Percentiles rank a stretch among this genome's conserved stretches.
Evolutionary conservation across 2,888 invertebrate genomes (phyloP).

Genomic region (Palloptera scutellata): DNA sequence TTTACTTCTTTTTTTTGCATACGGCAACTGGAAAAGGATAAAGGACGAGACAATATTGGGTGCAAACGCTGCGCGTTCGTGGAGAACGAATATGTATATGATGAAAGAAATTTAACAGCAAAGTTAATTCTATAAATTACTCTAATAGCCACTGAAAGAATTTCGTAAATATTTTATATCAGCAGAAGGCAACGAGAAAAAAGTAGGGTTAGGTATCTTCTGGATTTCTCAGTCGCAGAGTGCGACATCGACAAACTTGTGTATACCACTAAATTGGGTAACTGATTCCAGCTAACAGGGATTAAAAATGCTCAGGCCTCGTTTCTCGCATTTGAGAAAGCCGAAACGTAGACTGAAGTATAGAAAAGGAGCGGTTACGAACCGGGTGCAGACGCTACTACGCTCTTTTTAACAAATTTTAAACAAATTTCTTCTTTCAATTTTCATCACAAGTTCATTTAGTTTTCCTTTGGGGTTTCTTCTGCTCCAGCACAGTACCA

Average conservation of each 20-base stretch:
- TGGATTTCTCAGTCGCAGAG: conserved; percentile 17
- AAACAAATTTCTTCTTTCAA: too few relatives aligned
- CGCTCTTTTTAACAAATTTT: too few relatives aligned
- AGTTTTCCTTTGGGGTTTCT: too few relatives aligned
- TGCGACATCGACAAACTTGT: conserved; percentile 16
- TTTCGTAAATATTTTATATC: not conserved
- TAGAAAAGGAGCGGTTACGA: too few relatives aligned
- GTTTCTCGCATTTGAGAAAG: too few relatives aligned
- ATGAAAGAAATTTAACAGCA: not conserved
- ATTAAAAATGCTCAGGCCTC: too few relatives aligned
- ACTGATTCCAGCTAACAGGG: conserved; percentile 22
- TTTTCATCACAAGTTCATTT: too few relatives aligned
- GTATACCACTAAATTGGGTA: conserved; percentile 39
- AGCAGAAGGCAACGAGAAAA: conserved; percentile 9
- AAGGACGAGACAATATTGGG: conserved; percentile 18
- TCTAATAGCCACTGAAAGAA: not conserved
- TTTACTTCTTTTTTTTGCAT: conserved; percentile 5
- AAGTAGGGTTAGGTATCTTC: conserved; percentile 36
- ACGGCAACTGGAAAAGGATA: conserved; percentile 27
- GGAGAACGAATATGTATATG: conserved; percentile 7
- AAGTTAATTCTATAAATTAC: not conserved
- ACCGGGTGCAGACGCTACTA: too few relatives aligned
- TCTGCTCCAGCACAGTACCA: too few relatives aligned
- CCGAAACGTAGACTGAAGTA: too few relatives aligned
- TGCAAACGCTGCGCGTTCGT: not conserved